phyloP scores from a whole-genome alignment of 1,140 invertebrate species.

The Platyscapa corneri region DNA sequence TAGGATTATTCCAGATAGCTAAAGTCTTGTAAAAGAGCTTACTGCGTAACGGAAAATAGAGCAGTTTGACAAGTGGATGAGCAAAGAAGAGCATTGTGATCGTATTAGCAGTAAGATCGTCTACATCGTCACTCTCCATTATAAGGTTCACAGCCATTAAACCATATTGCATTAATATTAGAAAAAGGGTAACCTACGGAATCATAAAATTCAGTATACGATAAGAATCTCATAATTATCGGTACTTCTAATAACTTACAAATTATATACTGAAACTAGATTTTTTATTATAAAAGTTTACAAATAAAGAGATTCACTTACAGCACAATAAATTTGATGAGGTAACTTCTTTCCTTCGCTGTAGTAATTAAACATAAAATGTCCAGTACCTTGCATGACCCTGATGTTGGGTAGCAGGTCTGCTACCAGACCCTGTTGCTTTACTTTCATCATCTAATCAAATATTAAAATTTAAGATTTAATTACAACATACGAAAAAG shows the following conservation, averaged over 20 bases:
- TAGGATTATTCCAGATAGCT: constrained; percentile 86
- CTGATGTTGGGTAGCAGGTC: constrained; percentile 88
- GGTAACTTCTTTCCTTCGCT: constrained; percentile 71
- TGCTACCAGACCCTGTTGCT: constrained; percentile 81
- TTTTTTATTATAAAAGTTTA: too few relatives aligned
- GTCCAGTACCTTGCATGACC: constrained; percentile 83
- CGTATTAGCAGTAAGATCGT: constrained; percentile 86
- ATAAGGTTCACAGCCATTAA: constrained; percentile 81
- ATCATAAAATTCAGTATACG: too few relatives aligned
- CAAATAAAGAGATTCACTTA: constrained; percentile 58
- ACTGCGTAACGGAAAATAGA: constrained; percentile 82
- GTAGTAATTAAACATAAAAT: constrained; percentile 87
- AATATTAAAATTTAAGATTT: not conserved
- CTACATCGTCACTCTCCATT: constrained; percentile 83
- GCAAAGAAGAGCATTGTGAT: constrained; percentile 88
- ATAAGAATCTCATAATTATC: too few relatives aligned
- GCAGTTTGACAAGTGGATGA: constrained; percentile 83
- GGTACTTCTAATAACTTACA: too few relatives aligned
- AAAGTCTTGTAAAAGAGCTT: constrained; percentile 85
- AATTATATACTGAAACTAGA: too few relatives aligned
- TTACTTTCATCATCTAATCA: constrained; percentile 76
- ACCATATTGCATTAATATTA: constrained; percentile 80
- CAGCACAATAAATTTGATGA: constrained; percentile 67
- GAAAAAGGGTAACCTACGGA: constrained; percentile 75
- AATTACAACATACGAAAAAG: not conserved